A percentile compares a stretch with the other conserved stretches of the same genome.
These are phyloP conservation scores for Magallana angulata DNA, from an alignment of 1,140 invertebrate genomes.

Conservation along the genomic window DNA sequence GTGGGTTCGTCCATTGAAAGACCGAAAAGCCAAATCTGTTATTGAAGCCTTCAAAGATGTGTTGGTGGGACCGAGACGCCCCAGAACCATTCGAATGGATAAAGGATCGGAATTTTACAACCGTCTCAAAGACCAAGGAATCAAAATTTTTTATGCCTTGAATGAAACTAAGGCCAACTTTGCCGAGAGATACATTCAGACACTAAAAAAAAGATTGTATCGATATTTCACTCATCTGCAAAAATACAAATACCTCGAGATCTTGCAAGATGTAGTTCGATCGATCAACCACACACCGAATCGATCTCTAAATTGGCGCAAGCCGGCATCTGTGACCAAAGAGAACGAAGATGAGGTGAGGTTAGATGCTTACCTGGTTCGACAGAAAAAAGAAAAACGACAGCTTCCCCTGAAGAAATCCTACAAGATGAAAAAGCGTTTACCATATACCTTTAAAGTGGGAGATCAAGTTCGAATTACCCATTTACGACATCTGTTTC, in stretches of 20 bases:
- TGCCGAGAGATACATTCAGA: conserved; percentile 47
- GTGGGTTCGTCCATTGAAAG: no score
- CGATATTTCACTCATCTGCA: conserved; percentile 26
- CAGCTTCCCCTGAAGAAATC: background rate
- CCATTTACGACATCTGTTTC: conserved; percentile 38
- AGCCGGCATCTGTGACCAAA: conserved; percentile 55
- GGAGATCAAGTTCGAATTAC: conserved; percentile 44
- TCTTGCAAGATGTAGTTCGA: conserved; percentile 42
- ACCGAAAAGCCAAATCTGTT: no score
- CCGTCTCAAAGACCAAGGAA: conserved; percentile 41
- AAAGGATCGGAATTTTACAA: conserved; percentile 42
- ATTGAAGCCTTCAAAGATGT: no score
- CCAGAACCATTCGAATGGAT: conserved; percentile 43
- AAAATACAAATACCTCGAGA: conserved; percentile 37
- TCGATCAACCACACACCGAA: conserved; percentile 51
- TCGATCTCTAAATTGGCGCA: conserved; percentile 33
- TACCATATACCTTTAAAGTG: conserved; percentile 36
- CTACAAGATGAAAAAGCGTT: no score
- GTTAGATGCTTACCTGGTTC: conserved; percentile 36
- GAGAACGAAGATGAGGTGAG: conserved; percentile 57
- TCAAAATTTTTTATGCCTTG: conserved; percentile 48
- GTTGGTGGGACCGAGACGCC: no score
- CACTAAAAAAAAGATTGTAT: conserved; percentile 52
- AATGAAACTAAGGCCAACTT: conserved; percentile 57
- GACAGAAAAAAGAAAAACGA: conserved; percentile 19